phyloP scores from a whole-genome alignment of 1,140 invertebrate species.

The Habropoda laboriosa region DNA sequence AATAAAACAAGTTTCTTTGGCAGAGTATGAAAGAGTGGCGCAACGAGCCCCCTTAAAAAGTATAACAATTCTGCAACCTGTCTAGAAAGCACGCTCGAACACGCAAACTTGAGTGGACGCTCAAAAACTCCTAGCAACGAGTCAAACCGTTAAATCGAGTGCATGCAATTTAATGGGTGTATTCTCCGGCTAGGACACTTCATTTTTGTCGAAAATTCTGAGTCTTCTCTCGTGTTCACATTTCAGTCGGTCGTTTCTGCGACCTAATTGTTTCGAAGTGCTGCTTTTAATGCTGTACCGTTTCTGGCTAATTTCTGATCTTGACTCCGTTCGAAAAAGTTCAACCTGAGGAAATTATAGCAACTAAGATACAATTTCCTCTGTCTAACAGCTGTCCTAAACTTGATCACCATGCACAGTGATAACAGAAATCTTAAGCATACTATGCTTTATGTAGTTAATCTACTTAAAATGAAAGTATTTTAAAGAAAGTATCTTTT shows the following conservation, averaged over 20 bases:
- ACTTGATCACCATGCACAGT: not conserved
- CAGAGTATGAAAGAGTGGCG: not conserved
- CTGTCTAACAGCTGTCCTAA: not conserved
- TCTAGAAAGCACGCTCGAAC: constrained; percentile 19
- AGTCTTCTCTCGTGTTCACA: constrained; percentile 3
- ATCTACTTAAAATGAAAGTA: no score
- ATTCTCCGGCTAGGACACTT: constrained; percentile 25
- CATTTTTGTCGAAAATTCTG: constrained; percentile 34
- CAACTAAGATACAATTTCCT: not conserved
- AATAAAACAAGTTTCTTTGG: not conserved
- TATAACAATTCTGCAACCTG: constrained; percentile 12
- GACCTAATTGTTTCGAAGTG: constrained; percentile 32
- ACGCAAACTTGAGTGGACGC: constrained; percentile 31
- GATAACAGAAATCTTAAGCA: no score
- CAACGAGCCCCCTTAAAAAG: constrained; percentile 10
- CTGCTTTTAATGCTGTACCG: no score
- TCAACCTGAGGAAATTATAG: not conserved
- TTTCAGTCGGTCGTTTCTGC: constrained; percentile 32
- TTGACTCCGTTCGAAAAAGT: no score
- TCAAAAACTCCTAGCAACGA: constrained; percentile 25
- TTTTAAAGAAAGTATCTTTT: no score
- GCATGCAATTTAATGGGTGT: constrained; percentile 51
- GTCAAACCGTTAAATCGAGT: constrained; percentile 49
- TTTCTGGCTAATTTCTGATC: no score
- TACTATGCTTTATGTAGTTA: no score